Evolutionary conservation across 2,113 vertebrate species (phyloP), one percentile per base, ranked within the genome.

Genomic region (Cavia aperea): DNA sequence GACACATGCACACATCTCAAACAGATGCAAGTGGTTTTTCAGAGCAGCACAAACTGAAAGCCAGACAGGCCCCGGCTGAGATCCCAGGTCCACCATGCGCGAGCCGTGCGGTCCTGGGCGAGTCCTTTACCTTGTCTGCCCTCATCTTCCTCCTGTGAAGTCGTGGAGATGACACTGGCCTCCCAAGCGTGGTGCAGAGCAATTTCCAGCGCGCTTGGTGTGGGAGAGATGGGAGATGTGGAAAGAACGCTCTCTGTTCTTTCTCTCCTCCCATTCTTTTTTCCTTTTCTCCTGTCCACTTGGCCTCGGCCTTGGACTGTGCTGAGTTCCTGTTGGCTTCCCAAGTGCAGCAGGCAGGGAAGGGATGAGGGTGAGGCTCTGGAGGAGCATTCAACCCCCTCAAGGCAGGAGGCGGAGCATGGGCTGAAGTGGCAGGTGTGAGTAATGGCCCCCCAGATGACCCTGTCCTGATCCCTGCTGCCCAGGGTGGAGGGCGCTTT

Each of bases 191-290:
- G 15, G 3, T 14, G 56, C 73, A 82, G 24, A 43, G n/a, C 13
- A 5, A 18, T n/a, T 60, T 31, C 4, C 1, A 0, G 2, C 24
- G 39, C 2, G 0, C n/a, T 15, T 43, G 75, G 36, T 11, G 1
- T 29, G 84, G 29, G 16, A 16, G 36, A 63, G 36, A 29, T 12
- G 77, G 72, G 62, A 43, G 46, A 11, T 5, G 14, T 16, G 39
- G 56, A 51, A 19, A 8, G 73, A 15, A 33, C 29, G 19, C 77
- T 54, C 15, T 79, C 19, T 16, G 10, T 56, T 43, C 16, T 39
- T 4, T 63, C 19, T 56, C 11, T 43, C 0, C n/a, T 23, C 36
- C 23, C 23, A 5, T 36, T 10, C 7, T 36, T 62, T 56, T 43
- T 62, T 49, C n/a, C 49, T 36, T 33, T 33, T 39, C 7, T n/a